Percentiles rank a stretch among this genome's conserved stretches.
Evolutionary conservation across 2,113 vertebrate species (phyloP).

Genomic region (Alectura lathami): DNA sequence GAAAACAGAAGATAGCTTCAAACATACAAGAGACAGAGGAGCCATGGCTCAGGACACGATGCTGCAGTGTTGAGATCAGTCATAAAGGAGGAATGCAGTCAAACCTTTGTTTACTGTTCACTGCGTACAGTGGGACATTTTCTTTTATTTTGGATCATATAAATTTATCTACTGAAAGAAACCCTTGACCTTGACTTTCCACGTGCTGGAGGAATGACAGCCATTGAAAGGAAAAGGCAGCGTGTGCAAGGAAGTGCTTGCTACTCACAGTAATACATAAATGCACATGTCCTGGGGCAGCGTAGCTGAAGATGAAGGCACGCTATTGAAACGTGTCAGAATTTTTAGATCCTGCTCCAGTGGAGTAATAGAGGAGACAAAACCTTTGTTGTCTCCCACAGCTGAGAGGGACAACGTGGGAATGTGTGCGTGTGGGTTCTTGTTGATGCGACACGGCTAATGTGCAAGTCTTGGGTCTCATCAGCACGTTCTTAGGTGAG

Average conservation of each 20-base stretch:
- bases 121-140: rapidly evolving
- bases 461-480: neutral
- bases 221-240: neutral
- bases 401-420: neutral
- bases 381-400: neutral
- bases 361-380: neutral
- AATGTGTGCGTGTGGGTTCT: neutral
- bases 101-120: neutral
- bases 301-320: neutral
- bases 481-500: neutral
- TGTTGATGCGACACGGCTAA: neutral
- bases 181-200: rapidly evolving
- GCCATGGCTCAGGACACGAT: rapidly evolving
- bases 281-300: neutral
- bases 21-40: rapidly evolving
- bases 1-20: neutral
- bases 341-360: neutral
- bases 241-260: neutral
- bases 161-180: neutral
- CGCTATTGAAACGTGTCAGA: neutral
- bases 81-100: neutral
- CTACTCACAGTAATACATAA: neutral
- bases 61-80: neutral
- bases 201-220: neutral
- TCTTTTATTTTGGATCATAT: neutral